Evolutionary conservation across 2,888 invertebrate genomes (phyloP).

Genomic region (Corbicula japonica): DNA sequence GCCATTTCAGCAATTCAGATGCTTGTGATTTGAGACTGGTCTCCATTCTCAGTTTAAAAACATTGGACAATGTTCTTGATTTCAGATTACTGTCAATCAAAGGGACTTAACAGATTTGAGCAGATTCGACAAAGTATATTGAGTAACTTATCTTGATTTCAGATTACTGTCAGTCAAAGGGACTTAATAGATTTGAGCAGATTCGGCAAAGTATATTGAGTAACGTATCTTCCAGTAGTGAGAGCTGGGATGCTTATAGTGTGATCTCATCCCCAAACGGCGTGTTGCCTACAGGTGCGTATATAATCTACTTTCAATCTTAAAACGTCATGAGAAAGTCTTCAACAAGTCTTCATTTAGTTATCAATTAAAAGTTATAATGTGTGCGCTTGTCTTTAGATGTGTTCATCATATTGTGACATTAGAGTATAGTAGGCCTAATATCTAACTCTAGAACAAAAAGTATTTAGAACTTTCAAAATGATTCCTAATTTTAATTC

Average conservation of each 20-base stretch:
- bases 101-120: conserved; percentile 69
- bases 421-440: too few species aligned
- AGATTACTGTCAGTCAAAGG: conserved; percentile 60
- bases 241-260: conserved; percentile 80
- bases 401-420: too few species aligned
- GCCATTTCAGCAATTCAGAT: too few species aligned
- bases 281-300: conserved; percentile 60
- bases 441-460: too few species aligned
- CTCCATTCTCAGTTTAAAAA: too few species aligned
- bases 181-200: conserved; percentile 68
- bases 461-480: too few species aligned
- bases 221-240: conserved; percentile 67
- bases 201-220: conserved; percentile 72
- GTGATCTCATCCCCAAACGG: conserved; percentile 71
- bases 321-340: too few species aligned
- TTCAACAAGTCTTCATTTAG: too few species aligned
- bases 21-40: too few species aligned
- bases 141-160: conserved; percentile 22
- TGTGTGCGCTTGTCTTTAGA: too few species aligned
- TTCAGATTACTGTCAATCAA: conserved; percentile 59
- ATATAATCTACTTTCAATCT: not conserved
- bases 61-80: conserved; percentile 1
- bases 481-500: too few species aligned
- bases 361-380: too few species aligned
- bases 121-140: conserved; percentile 55